Evolutionary conservation across 2,888 invertebrate species (phyloP).

Genomic region (Lepetodrilus schrolli): DNA sequence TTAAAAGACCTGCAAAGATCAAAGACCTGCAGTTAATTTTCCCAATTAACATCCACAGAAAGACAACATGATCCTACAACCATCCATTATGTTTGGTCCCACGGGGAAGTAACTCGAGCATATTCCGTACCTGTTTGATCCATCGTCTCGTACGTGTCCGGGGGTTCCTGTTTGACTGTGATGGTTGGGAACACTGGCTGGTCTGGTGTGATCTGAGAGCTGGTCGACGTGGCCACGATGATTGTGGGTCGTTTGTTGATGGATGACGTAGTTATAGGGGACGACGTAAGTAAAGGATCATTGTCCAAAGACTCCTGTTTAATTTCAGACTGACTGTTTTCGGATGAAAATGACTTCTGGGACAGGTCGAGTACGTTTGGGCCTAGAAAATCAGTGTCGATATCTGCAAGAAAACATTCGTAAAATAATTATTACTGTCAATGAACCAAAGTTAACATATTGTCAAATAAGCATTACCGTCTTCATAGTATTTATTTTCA

Average conservation of each 20-base stretch:
- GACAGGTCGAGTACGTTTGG: constrained; percentile 81
- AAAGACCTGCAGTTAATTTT: too few species aligned
- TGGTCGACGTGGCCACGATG: constrained; percentile 67
- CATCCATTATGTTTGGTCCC: too few species aligned
- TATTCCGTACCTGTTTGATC: constrained; percentile 41
- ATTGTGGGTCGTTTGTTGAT: constrained; percentile 75
- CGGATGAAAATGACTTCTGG: constrained; percentile 71
- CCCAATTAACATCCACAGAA: too few species aligned
- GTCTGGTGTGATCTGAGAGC: constrained; percentile 24
- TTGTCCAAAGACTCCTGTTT: constrained; percentile 61
- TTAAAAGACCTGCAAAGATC: too few species aligned
- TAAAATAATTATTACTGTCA: too few species aligned
- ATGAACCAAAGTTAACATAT: too few species aligned
- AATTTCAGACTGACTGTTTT: constrained; percentile 38
- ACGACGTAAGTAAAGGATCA: constrained; percentile 52
- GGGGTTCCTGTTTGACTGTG: constrained; percentile 84
- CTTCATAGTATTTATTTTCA: too few species aligned
- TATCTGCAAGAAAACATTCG: constrained; percentile 80
- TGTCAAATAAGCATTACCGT: too few species aligned
- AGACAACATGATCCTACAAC: too few species aligned
- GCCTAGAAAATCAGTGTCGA: constrained; percentile 89
- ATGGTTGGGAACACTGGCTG: constrained; percentile 56
- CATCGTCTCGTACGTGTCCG: constrained; percentile 46
- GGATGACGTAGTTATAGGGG: constrained; percentile 46
- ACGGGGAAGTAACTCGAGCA: too few species aligned